Conservation (phyloP, 1,140 invertebrate species). For the Calephelis virginiensis region DNA sequence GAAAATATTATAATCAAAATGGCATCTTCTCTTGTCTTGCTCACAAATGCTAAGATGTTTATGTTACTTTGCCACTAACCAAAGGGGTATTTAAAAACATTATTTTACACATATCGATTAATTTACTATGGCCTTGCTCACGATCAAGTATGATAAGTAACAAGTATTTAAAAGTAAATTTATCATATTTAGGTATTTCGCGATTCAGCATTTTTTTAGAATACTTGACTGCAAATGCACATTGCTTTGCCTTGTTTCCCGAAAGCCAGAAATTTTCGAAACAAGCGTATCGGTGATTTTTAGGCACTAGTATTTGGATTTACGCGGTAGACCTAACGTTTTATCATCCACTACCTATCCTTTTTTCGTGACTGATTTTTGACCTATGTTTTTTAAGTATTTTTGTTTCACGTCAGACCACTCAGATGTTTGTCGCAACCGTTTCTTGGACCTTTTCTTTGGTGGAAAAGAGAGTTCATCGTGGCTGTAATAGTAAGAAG, state of each 20-base stretch:
- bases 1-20: too few species aligned
- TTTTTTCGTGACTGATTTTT: constrained; percentile 1
- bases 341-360: too few species aligned
- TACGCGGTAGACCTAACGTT: too few species aligned
- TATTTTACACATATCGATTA: too few species aligned
- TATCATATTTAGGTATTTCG: neutral
- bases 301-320: too few species aligned
- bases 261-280: too few species aligned
- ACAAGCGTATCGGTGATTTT: too few species aligned
- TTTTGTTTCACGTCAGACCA: constrained; percentile 10
- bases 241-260: neutral
- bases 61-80: neutral
- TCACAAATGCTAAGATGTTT: neutral
- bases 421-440: constrained; percentile 4
- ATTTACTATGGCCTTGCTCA: too few species aligned
- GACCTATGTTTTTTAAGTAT: constrained; percentile 10
- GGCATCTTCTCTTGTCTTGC: neutral
- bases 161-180: neutral
- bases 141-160: too few species aligned
- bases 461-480: neutral
- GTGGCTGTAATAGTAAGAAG: neutral
- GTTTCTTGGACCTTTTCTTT: constrained; percentile 10
- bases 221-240: constrained; percentile 5
- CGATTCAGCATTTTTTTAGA: constrained; percentile 3
- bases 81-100: too few species aligned